phyloP scores from a whole-genome alignment of 2,113 vertebrate genomes.

The Malurus melanocephalus region DNA sequence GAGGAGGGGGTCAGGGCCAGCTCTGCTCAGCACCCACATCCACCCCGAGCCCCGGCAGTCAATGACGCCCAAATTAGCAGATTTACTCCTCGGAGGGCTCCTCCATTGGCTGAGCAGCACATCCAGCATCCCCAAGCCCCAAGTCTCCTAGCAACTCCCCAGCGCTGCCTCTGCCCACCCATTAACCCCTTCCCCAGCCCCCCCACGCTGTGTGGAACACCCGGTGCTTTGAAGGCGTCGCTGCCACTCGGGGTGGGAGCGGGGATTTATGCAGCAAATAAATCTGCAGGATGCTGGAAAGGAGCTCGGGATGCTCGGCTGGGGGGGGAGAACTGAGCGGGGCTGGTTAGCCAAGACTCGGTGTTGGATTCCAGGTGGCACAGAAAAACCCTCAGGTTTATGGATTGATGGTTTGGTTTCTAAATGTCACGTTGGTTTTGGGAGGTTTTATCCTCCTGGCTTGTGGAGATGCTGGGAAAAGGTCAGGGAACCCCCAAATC shows the following conservation, averaged over 20 bases:
- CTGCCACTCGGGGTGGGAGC: not conserved
- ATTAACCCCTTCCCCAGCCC: slow-evolving; percentile 22
- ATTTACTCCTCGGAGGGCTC: not conserved
- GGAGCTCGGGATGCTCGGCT: not conserved
- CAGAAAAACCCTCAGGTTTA: not conserved
- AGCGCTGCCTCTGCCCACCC: slow-evolving; percentile 21
- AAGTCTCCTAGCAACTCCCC: slow-evolving; percentile 61
- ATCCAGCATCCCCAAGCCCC: slow-evolving; percentile 46
- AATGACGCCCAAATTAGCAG: slow-evolving; percentile 26
- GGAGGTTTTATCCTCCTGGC: not conserved
- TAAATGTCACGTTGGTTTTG: not conserved
- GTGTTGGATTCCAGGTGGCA: not conserved
- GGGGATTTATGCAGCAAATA: not conserved
- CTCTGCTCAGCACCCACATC: not conserved
- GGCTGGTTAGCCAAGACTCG: not conserved
- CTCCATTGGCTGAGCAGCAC: slow-evolving; percentile 24
- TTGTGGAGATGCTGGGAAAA: not conserved
- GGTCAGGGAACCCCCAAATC: not conserved
- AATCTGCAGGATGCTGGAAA: not conserved
- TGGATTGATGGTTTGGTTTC: not conserved
- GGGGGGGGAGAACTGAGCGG: fast-evolving
- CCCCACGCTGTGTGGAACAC: not conserved
- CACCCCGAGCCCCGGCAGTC: not conserved
- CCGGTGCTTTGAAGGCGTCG: not conserved
- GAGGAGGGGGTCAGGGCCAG: not conserved